Conservation (phyloP, 2,888 invertebrate genomes). For the Aphidoletes aphidimyza region DNA sequence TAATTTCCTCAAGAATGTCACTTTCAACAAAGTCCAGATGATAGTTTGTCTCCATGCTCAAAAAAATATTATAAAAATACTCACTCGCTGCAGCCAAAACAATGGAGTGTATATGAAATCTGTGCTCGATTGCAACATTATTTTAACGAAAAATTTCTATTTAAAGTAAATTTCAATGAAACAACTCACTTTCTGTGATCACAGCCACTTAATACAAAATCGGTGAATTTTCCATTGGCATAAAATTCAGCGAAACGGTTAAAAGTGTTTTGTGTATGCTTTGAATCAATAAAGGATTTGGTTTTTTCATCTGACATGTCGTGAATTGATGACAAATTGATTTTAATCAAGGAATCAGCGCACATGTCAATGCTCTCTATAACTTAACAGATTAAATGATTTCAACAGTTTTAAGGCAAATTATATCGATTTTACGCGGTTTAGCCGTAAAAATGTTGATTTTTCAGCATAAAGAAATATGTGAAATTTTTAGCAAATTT, state of each 20-base stretch:
- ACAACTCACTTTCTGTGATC: background rate
- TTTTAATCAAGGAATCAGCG: background rate
- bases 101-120: background rate
- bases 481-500: no score
- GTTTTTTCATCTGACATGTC: background rate
- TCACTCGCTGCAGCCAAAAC: background rate
- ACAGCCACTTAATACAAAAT: background rate
- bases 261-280: background rate
- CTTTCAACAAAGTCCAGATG: background rate
- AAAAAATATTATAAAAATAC: background rate
- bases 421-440: background rate
- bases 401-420: no score
- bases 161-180: background rate
- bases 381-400: no score
- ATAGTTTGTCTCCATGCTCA: background rate
- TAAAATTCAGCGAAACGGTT: background rate
- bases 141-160: no score
- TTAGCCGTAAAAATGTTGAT: no score
- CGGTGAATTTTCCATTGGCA: background rate
- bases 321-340: background rate
- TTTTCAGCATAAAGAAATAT: no score
- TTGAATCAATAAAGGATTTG: background rate
- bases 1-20: background rate
- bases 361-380: background rate
- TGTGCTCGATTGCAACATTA: background rate